Base-by-base conservation (phyloP, 1,140 invertebrate species). In the Sminthurinus signatus region DNA sequence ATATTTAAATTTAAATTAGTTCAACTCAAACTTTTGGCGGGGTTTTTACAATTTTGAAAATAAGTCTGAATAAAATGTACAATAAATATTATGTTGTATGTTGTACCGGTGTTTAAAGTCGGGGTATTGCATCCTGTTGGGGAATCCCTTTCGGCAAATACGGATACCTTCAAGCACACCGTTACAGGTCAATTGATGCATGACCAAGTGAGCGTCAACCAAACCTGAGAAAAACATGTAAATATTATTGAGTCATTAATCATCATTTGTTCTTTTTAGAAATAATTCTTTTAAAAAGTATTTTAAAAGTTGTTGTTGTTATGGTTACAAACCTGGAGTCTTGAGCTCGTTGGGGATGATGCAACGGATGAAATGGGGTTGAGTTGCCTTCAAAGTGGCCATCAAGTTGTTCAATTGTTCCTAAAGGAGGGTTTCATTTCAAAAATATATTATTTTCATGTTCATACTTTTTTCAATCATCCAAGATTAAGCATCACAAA, bases 141-240 rank as follows among this genome's bases (percentile, higher is more conserved):
- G 97, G 89, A 99, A 99, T 80, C 97, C 97, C 86, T 99, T 99
- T 81, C 97, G 89, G 81, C 97, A 99, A 84, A 99, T 99, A 95
- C 97, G 95, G 84, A 99, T 99, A 83, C 97, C 97, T 89, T 99
- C 97, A 85, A 99, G 89, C 82, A 99, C 97, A 95, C 97, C 97
- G 86, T 99, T 99, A 90, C 97, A 99, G 72, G 96, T 98, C 74
- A 99, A 84, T 84, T 99, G 97, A 81, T 99, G 92, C 89, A 98
- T 95, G 51, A 99, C 97, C 81, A 99, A 85, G 77, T 93, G 91
- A 67, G 97, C 95, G 80, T 99, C 97, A 79, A 99, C 97, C 64
- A 98, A 83, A 84, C 96, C 95, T 87, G 76, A 19, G 4, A 25
- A 25, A n/a, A n/a, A n/a, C n/a, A n/a, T n/a, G n/a, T n/a, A n/a